Evolutionary conservation across 2,113 vertebrate genomes (phyloP).

Genomic region (Falcunculus frontatus): DNA sequence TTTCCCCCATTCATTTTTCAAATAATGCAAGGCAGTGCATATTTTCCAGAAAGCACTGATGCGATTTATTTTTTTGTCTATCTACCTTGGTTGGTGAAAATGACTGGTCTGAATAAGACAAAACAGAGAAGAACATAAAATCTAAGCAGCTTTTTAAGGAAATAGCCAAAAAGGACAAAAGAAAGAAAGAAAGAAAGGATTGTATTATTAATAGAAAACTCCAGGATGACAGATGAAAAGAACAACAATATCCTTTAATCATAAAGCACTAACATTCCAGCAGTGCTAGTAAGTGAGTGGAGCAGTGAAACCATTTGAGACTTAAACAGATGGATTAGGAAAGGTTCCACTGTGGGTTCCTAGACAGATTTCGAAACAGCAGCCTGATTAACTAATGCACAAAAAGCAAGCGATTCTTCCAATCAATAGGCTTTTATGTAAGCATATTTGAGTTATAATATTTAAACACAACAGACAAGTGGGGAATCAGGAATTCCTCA

Average conservation of each 20-base stretch:
- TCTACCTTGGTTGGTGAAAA: conserved; percentile 23
- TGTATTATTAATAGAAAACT: conserved; percentile 67
- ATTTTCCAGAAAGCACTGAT: background rate
- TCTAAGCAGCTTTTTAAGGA: background rate
- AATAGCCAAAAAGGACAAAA: background rate
- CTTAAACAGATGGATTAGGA: conserved; percentile 71
- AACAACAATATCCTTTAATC: conserved; percentile 70
- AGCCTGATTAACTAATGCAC: conserved; percentile 70
- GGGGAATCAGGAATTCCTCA: conserved; percentile 38
- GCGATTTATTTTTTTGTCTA: background rate
- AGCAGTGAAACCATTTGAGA: conserved; percentile 68
- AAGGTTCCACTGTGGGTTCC: conserved; percentile 64
- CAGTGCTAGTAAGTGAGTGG: conserved; percentile 55
- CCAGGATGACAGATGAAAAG: conserved; percentile 67
- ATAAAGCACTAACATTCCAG: conserved; percentile 67
- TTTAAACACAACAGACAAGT: conserved; percentile 54
- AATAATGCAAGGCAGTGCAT: background rate
- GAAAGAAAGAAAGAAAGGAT: background rate
- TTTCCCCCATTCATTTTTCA: conserved; percentile 34
- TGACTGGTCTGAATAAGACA: conserved; percentile 1
- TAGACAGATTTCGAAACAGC: conserved; percentile 69
- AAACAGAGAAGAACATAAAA: conserved; percentile 13
- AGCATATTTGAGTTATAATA: conserved; percentile 64
- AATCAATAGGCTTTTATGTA: conserved; percentile 67
- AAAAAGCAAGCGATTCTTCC: conserved; percentile 65